Percentiles rank a stretch among this genome's conserved stretches.
These are phyloP conservation scores for Malthinus seriepunctatus DNA, from an alignment of 2,888 invertebrate species.

Conservation along the genomic window DNA sequence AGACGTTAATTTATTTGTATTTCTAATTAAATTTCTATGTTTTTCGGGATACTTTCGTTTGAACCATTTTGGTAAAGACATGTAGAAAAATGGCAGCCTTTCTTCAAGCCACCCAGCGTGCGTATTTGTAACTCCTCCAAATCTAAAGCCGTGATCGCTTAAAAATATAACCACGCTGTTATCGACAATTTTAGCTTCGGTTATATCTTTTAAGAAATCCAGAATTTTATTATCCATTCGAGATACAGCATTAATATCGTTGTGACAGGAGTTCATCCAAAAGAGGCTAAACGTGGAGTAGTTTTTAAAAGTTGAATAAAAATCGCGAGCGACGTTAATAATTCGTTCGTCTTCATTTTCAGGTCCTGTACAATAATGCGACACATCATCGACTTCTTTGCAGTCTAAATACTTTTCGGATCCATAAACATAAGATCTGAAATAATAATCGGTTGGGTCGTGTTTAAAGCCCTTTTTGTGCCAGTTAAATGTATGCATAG, in stretches of 20 bases:
- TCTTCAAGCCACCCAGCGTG: slow-evolving; percentile 80
- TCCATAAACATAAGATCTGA: slow-evolving; percentile 73
- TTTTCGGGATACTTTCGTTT: slow-evolving; percentile 60
- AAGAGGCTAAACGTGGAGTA: slow-evolving; percentile 75
- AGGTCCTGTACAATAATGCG: slow-evolving; percentile 62
- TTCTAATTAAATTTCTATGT: slow-evolving; percentile 61
- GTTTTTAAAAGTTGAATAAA: slow-evolving; percentile 64
- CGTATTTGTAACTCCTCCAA: slow-evolving; percentile 70
- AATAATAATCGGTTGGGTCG: slow-evolving; percentile 81
- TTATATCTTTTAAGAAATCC: slow-evolving; percentile 63
- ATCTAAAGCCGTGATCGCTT: slow-evolving; percentile 81
- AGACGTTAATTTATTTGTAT: slow-evolving; percentile 70
- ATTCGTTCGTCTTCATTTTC: slow-evolving; percentile 68
- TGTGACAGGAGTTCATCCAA: slow-evolving; percentile 83
- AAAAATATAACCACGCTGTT: slow-evolving; percentile 73
- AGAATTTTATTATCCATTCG: slow-evolving; percentile 68
- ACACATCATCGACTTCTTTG: slow-evolving; percentile 35
- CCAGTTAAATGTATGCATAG: slow-evolving; percentile 76
- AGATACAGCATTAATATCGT: slow-evolving; percentile 67
- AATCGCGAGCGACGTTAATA: slow-evolving; percentile 70
- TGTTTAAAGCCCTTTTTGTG: slow-evolving; percentile 70
- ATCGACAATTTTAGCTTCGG: slow-evolving; percentile 61
- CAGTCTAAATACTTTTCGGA: slow-evolving; percentile 58
- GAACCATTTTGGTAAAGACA: slow-evolving; percentile 70
- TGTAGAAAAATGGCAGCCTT: slow-evolving; percentile 72